Conservation (phyloP, 2,113 vertebrate species). For the Melanerpes aurifrons region DNA sequence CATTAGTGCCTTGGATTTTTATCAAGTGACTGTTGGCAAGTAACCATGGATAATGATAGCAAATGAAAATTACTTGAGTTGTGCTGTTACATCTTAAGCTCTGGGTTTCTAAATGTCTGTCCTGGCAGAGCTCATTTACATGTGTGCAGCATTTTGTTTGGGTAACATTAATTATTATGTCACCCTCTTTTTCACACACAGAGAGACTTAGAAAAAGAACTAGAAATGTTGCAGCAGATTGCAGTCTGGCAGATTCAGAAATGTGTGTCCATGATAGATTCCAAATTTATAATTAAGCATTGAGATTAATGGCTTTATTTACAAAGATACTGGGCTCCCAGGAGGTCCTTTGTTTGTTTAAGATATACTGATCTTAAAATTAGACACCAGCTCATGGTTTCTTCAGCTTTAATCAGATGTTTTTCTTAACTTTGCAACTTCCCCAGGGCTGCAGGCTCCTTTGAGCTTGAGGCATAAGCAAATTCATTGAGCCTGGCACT, state of each 20-base stretch:
- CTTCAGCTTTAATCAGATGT: background rate
- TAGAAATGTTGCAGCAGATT: background rate
- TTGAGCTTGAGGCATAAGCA: background rate
- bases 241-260: background rate
- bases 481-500: background rate
- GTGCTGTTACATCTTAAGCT: conserved; percentile 6
- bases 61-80: background rate
- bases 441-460: background rate
- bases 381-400: background rate
- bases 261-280: background rate
- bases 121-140: conserved; percentile 11
- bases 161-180: background rate
- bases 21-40: conserved; percentile 51
- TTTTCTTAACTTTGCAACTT: conserved; percentile 18
- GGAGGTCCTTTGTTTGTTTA: background rate
- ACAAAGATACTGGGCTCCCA: background rate
- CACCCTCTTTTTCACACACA: background rate
- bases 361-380: conserved; percentile 4
- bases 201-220: background rate
- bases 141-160: background rate
- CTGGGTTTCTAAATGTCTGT: conserved; percentile 5
- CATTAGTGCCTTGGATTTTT: conserved; percentile 53
- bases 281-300: conserved; percentile 1
- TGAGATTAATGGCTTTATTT: background rate
- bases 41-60: conserved; percentile 39